phyloP scores from a whole-genome alignment of 2,113 vertebrate species.

The Prunella fulvescens region DNA sequence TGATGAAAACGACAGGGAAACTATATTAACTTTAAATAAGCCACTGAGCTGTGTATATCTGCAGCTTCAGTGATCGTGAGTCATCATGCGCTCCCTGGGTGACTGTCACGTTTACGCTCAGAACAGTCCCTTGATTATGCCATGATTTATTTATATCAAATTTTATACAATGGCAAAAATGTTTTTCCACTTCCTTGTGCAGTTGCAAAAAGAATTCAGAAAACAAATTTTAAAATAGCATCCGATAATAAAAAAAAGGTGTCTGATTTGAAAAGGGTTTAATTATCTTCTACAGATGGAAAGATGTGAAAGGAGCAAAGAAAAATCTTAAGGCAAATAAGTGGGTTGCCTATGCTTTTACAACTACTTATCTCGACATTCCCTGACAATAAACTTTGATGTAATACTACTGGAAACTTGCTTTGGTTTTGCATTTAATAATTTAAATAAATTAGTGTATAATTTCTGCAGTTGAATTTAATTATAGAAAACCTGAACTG shows the following conservation, averaged over 20 bases:
- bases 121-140: conserved; percentile 22
- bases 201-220: neutral
- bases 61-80: neutral
- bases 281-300: neutral
- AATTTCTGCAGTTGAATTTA: neutral
- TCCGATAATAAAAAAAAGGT: neutral
- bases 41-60: neutral
- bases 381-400: neutral
- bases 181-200: neutral
- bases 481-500: neutral
- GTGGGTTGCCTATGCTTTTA: neutral
- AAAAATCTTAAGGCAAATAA: neutral
- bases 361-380: neutral
- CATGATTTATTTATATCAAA: conserved; percentile 23
- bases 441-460: neutral
- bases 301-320: neutral
- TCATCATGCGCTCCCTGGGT: conserved; percentile 16
- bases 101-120: conserved; percentile 11
- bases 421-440: neutral
- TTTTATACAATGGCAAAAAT: conserved; percentile 30
- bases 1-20: conserved; percentile 38
- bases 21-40: conserved; percentile 44
- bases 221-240: neutral
- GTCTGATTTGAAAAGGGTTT: neutral
- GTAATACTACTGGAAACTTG: neutral